Percentiles rank a stretch among this genome's conserved stretches.
Conservation (phyloP, 2,113 vertebrate species). For the Ptychochromis oligacanthus region DNA sequence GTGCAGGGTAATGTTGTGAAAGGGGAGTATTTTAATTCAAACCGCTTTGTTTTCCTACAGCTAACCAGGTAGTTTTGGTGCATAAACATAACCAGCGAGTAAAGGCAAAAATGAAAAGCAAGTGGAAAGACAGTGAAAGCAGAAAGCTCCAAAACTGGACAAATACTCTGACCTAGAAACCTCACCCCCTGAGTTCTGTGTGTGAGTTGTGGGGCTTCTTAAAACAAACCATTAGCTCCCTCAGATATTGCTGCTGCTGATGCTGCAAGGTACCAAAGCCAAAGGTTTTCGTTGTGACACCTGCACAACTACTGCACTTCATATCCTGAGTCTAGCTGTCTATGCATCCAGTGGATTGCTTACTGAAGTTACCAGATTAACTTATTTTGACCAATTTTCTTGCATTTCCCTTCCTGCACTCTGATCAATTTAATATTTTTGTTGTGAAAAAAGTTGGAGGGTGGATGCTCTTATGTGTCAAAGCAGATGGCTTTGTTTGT, state of each 20-base stretch:
- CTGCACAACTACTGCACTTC: too few relatives aligned
- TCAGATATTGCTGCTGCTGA: accelerated
- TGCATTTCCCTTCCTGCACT: background rate
- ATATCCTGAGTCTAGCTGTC: too few relatives aligned
- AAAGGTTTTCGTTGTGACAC: background rate
- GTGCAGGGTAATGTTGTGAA: background rate
- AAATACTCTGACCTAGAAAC: background rate
- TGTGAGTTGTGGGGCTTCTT: background rate
- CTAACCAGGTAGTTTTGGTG: accelerated
- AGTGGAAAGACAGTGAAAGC: background rate
- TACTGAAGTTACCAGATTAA: background rate
- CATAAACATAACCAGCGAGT: accelerated
- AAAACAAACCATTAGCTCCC: background rate
- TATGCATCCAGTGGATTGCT: background rate
- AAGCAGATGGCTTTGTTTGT: background rate
- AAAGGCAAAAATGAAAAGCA: background rate
- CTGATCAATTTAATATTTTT: background rate
- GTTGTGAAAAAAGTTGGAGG: accelerated
- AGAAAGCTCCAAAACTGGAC: background rate
- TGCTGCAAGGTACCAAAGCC: accelerated
- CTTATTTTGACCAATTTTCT: background rate
- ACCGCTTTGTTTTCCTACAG: background rate
- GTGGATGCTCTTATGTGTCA: too few relatives aligned
- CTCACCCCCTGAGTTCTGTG: background rate
- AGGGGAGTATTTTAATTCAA: accelerated